Conservation (phyloP, 1,140 invertebrate genomes). For the Megalonaias nervosa region DNA sequence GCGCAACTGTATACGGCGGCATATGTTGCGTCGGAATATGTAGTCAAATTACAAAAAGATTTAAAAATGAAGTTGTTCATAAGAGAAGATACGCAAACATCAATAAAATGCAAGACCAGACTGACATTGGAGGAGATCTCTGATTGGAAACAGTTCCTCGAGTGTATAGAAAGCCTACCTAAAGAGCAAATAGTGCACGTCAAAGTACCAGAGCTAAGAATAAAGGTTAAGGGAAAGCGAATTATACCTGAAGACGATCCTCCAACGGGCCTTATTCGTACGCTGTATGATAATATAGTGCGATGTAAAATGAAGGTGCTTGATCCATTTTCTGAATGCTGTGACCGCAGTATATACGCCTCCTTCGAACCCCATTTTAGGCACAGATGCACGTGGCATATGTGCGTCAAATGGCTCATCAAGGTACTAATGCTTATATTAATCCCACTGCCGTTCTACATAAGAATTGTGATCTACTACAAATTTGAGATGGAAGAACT, state of each 20-base stretch:
- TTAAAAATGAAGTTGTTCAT: conserved; percentile 63
- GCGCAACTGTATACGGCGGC: conserved; percentile 58
- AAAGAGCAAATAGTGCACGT: conserved; percentile 57
- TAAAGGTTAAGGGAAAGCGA: conserved; percentile 65
- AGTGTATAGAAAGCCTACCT: conserved; percentile 48
- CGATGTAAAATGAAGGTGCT: conserved; percentile 62
- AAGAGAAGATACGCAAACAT: conserved; percentile 46
- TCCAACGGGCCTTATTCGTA: conserved; percentile 59
- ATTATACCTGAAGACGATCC: conserved; percentile 65
- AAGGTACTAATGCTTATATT: conserved; percentile 56
- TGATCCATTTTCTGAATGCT: conserved; percentile 60
- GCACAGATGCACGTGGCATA: conserved; percentile 60
- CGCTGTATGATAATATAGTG: conserved; percentile 63
- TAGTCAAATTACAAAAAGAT: conserved; percentile 59
- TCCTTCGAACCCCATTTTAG: conserved; percentile 54
- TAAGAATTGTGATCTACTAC: conserved; percentile 65
- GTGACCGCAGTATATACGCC: conserved; percentile 60
- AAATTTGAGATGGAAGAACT: conserved; percentile 62
- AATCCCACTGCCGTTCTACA: conserved; percentile 64
- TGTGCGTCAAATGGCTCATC: conserved; percentile 50
- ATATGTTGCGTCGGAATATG: conserved; percentile 63
- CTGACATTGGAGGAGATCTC: conserved; percentile 57
- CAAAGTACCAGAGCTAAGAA: conserved; percentile 53
- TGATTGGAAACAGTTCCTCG: conserved; percentile 54
- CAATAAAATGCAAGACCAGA: conserved; percentile 53